Evolutionary conservation across 2,113 vertebrate species (phyloP), one percentile per base, ranked within the genome.

Genomic region (Ciconia boyciana): DNA sequence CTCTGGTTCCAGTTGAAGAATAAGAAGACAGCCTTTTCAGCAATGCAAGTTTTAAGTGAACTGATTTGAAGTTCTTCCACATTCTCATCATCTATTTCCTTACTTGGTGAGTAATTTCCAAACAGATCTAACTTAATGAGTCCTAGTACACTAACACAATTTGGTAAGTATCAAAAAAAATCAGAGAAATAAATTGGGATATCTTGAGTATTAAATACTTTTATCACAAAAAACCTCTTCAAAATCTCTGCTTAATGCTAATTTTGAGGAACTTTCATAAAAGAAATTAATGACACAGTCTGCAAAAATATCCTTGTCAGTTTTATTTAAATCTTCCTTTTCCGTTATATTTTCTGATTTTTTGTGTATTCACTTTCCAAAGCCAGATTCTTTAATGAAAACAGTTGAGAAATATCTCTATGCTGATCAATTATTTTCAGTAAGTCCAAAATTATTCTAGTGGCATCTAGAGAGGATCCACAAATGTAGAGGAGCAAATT

Each of bases 271-370:
- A 43, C 94, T 97, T 94, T 96, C 96, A 8, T 83, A 95, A 76
- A 97, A 97, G 19, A 98, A 93, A 52, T 87, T 94, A 71, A 98
- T 93, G 39, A 95, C 97, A 86, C 94, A 97, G 62, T 97, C 96
- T 1, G 76, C 95, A 55, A 98, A 97, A 68, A 95, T 74, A 39
- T 69, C 96, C 68, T 83, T 43, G 13, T 74, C 92, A 11, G 66
- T 62, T 80, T 89, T 62, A 54, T 88, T 79, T n/a, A 80, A 60
- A 14, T 51, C 19, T 70, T 96, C 90, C 17, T 91, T 87, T 41
- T 90, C 78, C 10, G 72, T 74, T 68, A 64, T 69, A 41, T 82
- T 78, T 80, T 61, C 76, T 66, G 77, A 31, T 29, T 71, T 89
- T 89, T 83, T 28, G n/a, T 43, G n/a, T 14, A 83, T 93, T 16